Evolutionary conservation across 2,113 vertebrate species (phyloP).

Genomic region (Progne subis): DNA sequence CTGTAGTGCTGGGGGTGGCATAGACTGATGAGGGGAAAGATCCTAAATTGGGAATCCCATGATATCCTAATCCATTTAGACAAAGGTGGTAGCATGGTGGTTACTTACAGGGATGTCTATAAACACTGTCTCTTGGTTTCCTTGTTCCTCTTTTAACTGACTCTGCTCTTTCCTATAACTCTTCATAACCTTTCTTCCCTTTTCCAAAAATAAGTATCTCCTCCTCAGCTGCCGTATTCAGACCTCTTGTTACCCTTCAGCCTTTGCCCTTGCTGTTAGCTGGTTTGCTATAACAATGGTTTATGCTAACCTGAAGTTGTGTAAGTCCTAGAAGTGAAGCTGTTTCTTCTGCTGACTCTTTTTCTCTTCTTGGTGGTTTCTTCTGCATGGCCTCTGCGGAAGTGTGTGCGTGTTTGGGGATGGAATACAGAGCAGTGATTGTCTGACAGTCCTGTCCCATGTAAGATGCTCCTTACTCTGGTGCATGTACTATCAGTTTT

Average conservation of each 20-base stretch:
- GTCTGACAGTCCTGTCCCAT: neutral
- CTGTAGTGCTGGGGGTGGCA: slow-evolving; percentile 22
- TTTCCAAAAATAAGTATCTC: slow-evolving; percentile 11
- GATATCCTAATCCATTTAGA: neutral
- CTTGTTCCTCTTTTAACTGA: neutral
- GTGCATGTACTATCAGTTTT: neutral
- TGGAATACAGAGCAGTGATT: neutral
- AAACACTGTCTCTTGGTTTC: slow-evolving; percentile 11
- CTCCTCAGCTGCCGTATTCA: neutral
- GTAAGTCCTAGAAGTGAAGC: neutral
- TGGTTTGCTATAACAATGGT: neutral
- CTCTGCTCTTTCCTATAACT: slow-evolving; percentile 21
- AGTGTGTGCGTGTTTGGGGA: neutral
- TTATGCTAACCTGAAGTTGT: neutral
- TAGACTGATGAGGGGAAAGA: slow-evolving; percentile 33
- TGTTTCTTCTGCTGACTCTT: neutral
- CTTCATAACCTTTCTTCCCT: slow-evolving; percentile 12
- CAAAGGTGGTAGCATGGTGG: neutral
- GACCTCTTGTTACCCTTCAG: neutral
- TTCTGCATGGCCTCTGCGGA: neutral
- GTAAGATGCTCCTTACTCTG: neutral
- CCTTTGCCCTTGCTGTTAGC: neutral
- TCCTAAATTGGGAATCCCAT: slow-evolving; percentile 12
- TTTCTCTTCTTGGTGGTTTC: neutral
- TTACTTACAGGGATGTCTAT: slow-evolving; percentile 15